These are phyloP conservation scores for Castor canadensis DNA, from an alignment of 2,113 vertebrate genomes.

Conservation along the genomic window DNA sequence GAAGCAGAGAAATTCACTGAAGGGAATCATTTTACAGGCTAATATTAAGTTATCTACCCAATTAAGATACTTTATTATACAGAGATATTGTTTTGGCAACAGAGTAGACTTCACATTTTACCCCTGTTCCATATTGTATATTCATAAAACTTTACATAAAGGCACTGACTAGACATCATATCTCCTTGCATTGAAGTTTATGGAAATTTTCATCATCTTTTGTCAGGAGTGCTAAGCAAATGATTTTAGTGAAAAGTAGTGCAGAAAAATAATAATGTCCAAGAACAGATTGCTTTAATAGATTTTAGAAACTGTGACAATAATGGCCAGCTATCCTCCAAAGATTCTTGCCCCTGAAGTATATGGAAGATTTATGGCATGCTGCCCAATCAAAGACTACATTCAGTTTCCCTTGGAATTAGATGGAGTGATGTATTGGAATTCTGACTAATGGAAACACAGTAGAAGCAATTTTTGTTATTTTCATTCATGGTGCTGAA, in stretches of 20 bases:
- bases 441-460: neutral
- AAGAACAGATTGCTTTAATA: neutral
- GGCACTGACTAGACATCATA: neutral
- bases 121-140: neutral
- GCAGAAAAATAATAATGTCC: neutral
- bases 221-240: neutral
- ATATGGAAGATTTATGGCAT: neutral
- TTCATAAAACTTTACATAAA: conserved; percentile 6
- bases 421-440: neutral
- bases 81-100: neutral
- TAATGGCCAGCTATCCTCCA: neutral
- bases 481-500: neutral
- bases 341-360: neutral
- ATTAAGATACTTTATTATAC: neutral
- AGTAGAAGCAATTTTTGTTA: neutral
- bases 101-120: neutral
- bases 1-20: neutral
- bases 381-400: neutral
- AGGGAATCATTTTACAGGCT: neutral
- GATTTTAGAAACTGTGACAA: neutral
- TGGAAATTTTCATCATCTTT: neutral
- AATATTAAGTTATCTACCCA: neutral
- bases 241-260: neutral
- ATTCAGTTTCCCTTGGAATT: neutral
- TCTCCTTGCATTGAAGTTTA: neutral